Evolutionary conservation across 2,797 vertebrate genomes (phyloP).

Genomic region (Leucoraja ocellata): DNA sequence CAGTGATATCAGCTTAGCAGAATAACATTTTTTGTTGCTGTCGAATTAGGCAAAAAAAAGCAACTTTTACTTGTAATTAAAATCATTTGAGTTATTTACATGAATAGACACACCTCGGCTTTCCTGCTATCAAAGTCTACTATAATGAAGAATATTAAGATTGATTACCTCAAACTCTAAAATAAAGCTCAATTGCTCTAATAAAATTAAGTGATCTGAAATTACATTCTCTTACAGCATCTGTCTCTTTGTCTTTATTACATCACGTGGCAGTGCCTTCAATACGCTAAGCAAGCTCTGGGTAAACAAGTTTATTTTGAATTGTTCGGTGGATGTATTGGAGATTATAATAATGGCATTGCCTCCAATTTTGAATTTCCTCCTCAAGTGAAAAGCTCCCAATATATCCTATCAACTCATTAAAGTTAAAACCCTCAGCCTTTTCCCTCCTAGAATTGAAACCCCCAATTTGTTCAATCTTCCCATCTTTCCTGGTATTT

Average conservation of each 20-base stretch:
- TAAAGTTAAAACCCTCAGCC: neutral
- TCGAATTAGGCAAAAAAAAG: neutral
- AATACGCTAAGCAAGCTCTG: too few relatives aligned
- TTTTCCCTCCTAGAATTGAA: neutral
- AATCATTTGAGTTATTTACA: too few relatives aligned
- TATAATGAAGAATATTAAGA: neutral
- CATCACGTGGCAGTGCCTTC: too few relatives aligned
- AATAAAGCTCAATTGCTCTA: neutral
- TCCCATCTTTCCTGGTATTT: neutral
- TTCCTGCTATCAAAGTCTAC: neutral
- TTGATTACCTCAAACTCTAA: neutral
- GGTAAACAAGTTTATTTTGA: too few relatives aligned
- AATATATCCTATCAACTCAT: neutral
- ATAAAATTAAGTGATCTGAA: neutral
- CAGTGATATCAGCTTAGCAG: neutral
- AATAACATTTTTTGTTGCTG: neutral
- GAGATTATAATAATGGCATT: too few relatives aligned
- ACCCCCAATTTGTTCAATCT: neutral
- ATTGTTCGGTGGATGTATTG: too few relatives aligned
- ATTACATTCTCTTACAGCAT: neutral
- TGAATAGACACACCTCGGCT: neutral
- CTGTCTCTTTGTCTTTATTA: too few relatives aligned
- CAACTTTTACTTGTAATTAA: neutral
- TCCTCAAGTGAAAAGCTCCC: too few relatives aligned
- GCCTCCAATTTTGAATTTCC: too few relatives aligned